phyloP scores from a whole-genome alignment of 2,113 vertebrate species.

The Pollimyrus isidori region DNA sequence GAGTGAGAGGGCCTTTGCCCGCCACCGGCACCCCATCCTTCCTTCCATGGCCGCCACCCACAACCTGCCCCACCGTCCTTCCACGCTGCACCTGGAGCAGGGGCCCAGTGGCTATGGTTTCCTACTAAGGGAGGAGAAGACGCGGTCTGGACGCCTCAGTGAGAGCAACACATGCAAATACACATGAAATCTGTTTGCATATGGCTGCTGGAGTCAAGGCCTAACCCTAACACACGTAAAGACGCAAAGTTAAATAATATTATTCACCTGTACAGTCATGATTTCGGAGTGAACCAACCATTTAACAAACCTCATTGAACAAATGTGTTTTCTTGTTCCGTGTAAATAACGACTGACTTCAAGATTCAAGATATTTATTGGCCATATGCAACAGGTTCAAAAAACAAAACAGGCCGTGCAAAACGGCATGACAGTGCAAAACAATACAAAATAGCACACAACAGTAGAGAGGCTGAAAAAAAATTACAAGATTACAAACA shows the following conservation, averaged over 20 bases:
- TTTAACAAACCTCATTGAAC: neutral
- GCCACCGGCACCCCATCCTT: constrained; percentile 60
- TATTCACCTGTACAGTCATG: neutral
- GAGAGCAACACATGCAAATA: constrained; percentile 26
- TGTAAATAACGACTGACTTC: neutral
- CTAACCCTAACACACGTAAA: neutral
- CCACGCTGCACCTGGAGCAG: constrained; percentile 68
- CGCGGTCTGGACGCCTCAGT: constrained; percentile 55
- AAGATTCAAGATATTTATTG: neutral
- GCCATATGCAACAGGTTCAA: neutral
- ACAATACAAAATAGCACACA: no score
- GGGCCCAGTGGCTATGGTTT: constrained; percentile 78
- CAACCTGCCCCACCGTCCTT: constrained; percentile 64
- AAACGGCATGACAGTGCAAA: neutral
- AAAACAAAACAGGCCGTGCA: neutral
- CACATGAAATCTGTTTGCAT: neutral
- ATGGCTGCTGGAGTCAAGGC: neutral
- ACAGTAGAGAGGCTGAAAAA: neutral
- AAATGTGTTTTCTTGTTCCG: neutral
- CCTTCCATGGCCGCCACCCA: constrained; percentile 64
- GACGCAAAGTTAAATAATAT: neutral
- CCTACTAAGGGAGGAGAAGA: constrained; percentile 76
- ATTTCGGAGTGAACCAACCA: neutral
- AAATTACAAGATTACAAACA: neutral
- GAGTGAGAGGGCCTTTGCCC: constrained; percentile 64